A percentile compares a stretch with the other conserved stretches of the same genome.
Evolutionary conservation across 1,140 invertebrate genomes (phyloP).

Genomic region (Papilio dardanus): DNA sequence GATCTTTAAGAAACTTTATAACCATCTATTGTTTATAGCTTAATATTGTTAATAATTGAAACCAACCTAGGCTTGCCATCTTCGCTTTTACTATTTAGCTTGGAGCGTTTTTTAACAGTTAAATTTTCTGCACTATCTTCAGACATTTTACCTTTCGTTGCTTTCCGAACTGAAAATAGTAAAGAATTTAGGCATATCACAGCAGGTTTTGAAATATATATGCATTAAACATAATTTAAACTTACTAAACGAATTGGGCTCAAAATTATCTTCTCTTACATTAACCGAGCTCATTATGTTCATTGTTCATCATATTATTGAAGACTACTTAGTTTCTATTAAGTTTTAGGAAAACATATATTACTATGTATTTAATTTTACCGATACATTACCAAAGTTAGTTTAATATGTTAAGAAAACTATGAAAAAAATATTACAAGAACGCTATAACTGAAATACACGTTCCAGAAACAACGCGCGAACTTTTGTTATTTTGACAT

Average conservation of each 20-base stretch:
- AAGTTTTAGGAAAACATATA: neutral
- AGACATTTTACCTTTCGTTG: conserved; percentile 57
- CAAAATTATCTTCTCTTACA: conserved; percentile 29
- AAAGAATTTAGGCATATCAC: conserved; percentile 8
- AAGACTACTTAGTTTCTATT: neutral
- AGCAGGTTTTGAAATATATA: neutral
- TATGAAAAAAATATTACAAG: neutral
- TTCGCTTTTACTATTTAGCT: conserved; percentile 54
- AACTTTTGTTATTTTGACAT: conserved; percentile 12
- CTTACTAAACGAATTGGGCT: conserved; percentile 31
- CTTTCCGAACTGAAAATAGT: conserved; percentile 48
- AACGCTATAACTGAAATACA: neutral
- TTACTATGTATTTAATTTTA: neutral
- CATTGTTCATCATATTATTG: too few species aligned
- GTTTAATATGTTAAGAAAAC: neutral
- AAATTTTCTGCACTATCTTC: conserved; percentile 59
- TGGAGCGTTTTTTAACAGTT: conserved; percentile 58
- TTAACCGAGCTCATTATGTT: conserved; percentile 19
- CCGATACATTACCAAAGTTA: neutral
- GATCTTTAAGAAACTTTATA: too few species aligned
- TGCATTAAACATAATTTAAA: neutral
- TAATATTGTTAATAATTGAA: conserved; percentile 24
- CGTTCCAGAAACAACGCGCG: conserved; percentile 21
- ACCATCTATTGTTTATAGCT: too few species aligned
- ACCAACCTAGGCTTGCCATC: conserved; percentile 49